Base-by-base conservation (phyloP, 2,888 invertebrate species). In the Lordiphosa andalusiaca region DNA sequence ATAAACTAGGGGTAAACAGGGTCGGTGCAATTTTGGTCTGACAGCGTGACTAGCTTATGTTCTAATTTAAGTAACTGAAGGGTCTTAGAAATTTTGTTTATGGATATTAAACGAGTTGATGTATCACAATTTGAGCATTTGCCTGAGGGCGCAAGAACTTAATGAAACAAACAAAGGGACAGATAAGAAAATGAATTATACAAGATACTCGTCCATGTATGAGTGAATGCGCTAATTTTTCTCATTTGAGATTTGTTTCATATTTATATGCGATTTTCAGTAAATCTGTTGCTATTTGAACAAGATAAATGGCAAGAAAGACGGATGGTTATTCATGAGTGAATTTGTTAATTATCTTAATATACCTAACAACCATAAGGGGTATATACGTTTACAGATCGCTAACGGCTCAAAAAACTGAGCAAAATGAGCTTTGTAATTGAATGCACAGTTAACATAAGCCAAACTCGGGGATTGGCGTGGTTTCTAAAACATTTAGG, bases 1-100 rank as follows among this genome's bases (percentile, higher is more conserved):
- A 13, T 44, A 58, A 48, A 56, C 65, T 55, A 50, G 12, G 12
- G 13, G 2, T 30, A 9, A 12, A 5, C 47, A 56, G 47, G 38
- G 41, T 42, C 39, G 19, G 19, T 19, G 19, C 19, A 19, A 52
- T 38, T 16, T 46, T 30, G 6, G 37, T 36, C 21, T 38, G 39
- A 39, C 52, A 69, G 59, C 47, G 49, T 67, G 73, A 67, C 70
- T 41, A 54, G 38, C 44, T 33, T 42, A 54, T 37, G 40, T 46
- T 63, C 39, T 41, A 25, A 55, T 40, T 50, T 38, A 35, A 16
- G 16, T 44, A 44, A 44, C 33, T 44, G 44, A 44, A 44, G 33
- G 44, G 44, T 44, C 44, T 44, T 44, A 44, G 33, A 44, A 10
- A 44, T 16, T 30, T 30, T 9, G 30, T 30, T 30, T 30, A 44